Percentiles rank a stretch among this genome's conserved stretches.
These are phyloP conservation scores for Pediacus dermestoides DNA, from an alignment of 2,888 invertebrate species.

Conservation along the genomic window DNA sequence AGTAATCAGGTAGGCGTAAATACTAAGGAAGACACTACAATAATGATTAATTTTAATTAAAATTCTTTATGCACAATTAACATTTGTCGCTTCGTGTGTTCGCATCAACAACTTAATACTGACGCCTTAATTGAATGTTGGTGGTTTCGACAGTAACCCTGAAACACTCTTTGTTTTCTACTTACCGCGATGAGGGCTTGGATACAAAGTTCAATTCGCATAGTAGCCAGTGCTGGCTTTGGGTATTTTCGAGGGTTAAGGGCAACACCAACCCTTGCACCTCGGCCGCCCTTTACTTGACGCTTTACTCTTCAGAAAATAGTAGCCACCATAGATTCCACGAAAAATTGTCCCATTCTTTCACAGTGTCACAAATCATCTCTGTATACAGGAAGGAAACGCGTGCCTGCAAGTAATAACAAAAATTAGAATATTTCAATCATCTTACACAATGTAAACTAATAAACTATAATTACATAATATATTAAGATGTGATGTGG, in stretches of 20 bases:
- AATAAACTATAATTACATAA: too few relatives aligned
- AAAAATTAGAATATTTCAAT: constrained; percentile 14
- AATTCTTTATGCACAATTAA: constrained; percentile 6
- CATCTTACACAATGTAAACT: too few relatives aligned
- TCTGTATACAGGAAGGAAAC: constrained; percentile 8
- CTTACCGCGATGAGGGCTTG: constrained; percentile 75
- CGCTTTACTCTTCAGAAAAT: constrained; percentile 25
- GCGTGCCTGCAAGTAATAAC: constrained; percentile 17
- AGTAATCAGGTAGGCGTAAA: constrained; percentile 7
- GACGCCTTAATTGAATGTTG: neutral
- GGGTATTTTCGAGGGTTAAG: constrained; percentile 52
- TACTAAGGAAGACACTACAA: constrained; percentile 4
- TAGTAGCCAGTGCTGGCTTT: constrained; percentile 67
- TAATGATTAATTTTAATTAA: constrained; percentile 8
- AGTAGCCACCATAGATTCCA: constrained; percentile 13
- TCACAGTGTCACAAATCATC: neutral
- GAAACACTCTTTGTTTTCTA: too few relatives aligned
- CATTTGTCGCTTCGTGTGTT: constrained; percentile 2
- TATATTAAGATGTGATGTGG: too few relatives aligned
- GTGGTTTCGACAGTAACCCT: too few relatives aligned
- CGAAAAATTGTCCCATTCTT: neutral
- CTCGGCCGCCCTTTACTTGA: constrained; percentile 29
- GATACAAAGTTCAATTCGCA: constrained; percentile 72
- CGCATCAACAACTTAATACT: neutral
- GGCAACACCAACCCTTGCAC: constrained; percentile 40